Conservation (phyloP, 2,888 invertebrate species). For the Eumacrocentrus americanus region DNA sequence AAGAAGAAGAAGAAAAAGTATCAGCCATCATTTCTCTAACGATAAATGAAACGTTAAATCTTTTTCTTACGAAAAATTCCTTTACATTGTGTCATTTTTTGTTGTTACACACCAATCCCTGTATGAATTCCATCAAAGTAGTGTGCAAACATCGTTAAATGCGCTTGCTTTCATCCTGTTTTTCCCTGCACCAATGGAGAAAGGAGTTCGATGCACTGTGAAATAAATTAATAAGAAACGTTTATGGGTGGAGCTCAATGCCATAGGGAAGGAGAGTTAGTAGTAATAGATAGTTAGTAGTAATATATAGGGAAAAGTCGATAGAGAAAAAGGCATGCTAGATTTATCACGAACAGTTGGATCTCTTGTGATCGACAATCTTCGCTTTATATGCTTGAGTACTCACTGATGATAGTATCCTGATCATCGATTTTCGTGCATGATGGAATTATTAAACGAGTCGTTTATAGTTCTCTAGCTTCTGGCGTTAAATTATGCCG, state of each 20-base stretch:
- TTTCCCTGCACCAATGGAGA: slow-evolving; percentile 3
- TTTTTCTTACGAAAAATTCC: too few relatives aligned
- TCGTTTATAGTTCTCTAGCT: too few relatives aligned
- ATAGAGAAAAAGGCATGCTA: background rate
- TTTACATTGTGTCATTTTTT: too few relatives aligned
- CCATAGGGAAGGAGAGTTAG: background rate
- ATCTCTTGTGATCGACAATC: too few relatives aligned
- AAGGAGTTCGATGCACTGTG: background rate
- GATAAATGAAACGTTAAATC: too few relatives aligned
- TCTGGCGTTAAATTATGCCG: too few relatives aligned
- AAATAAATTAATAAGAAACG: background rate
- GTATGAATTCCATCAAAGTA: background rate
- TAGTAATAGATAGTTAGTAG: too few relatives aligned
- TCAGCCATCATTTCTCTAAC: background rate
- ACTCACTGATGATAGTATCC: too few relatives aligned
- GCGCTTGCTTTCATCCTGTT: background rate
- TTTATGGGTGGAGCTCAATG: background rate
- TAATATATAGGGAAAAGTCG: background rate
- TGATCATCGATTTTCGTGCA: too few relatives aligned
- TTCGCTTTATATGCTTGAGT: too few relatives aligned
- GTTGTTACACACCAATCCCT: background rate
- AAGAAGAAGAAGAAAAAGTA: background rate
- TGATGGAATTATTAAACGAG: too few relatives aligned
- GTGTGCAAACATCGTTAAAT: background rate
- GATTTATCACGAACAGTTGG: too few relatives aligned